These are phyloP conservation scores for Lissonota sp. DNA, from an alignment of 2,888 invertebrate genomes.

Conservation along the genomic window DNA sequence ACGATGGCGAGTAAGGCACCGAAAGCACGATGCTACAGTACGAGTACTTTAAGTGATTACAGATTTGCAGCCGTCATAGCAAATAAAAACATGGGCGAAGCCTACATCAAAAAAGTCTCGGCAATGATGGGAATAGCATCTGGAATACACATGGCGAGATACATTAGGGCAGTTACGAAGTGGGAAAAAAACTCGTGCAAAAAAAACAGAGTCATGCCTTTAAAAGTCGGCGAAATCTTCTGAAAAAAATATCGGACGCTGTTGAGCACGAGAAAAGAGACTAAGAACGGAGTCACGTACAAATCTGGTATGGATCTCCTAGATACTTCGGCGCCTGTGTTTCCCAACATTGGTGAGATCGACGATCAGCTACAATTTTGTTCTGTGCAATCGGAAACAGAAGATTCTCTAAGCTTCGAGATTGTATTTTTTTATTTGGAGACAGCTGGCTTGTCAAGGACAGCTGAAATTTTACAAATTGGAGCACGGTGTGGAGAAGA, in stretches of 20 bases:
- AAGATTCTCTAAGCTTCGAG: conserved; percentile 18
- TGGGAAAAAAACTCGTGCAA: conserved; percentile 17
- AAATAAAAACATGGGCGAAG: conserved; percentile 29
- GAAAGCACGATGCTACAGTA: conserved; percentile 40
- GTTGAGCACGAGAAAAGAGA: conserved; percentile 51
- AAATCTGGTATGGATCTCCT: conserved; percentile 23
- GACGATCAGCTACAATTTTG: neutral
- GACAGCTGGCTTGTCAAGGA: conserved; percentile 49
- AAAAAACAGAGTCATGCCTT: conserved; percentile 34
- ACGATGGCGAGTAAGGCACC: conserved; percentile 43
- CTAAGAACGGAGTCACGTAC: conserved; percentile 25
- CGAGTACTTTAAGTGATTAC: conserved; percentile 23
- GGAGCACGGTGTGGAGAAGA: conserved; percentile 38
- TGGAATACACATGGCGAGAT: conserved; percentile 21
- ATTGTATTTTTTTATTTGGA: conserved; percentile 57
- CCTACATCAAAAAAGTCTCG: conserved; percentile 19
- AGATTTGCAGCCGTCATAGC: conserved; percentile 16
- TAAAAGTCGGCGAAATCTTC: conserved; percentile 33
- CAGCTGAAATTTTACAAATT: conserved; percentile 58
- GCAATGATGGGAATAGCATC: conserved; percentile 27
- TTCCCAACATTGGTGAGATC: conserved; percentile 27
- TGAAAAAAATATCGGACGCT: conserved; percentile 24
- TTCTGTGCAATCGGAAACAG: too few species aligned
- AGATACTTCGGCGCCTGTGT: conserved; percentile 16
- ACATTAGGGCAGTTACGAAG: conserved; percentile 15